These are phyloP conservation scores for Netelia inedita DNA, from an alignment of 2,888 invertebrate genomes.

Conservation along the genomic window DNA sequence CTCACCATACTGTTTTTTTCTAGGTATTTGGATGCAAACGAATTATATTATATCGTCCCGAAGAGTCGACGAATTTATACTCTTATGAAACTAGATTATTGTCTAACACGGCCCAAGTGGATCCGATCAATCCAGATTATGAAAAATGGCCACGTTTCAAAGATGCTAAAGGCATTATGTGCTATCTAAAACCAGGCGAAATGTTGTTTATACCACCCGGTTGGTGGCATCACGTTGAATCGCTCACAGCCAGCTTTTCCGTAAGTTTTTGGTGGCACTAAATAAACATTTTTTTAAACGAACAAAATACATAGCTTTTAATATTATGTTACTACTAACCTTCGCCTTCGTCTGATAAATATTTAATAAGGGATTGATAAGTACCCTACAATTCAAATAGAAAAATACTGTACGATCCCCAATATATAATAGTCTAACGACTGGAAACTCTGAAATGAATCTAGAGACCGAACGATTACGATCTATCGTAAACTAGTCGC, in stretches of 20 bases:
- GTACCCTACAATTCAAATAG: neutral
- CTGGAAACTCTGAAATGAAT: neutral
- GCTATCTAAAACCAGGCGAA: constrained; percentile 93
- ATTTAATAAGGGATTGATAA: neutral
- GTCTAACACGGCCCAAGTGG: constrained; percentile 96
- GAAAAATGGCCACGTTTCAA: constrained; percentile 90
- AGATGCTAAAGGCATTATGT: constrained; percentile 88
- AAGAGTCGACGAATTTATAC: constrained; percentile 91
- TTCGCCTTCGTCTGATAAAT: too few species aligned
- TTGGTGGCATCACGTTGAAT: constrained; percentile 99
- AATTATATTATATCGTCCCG: constrained; percentile 93
- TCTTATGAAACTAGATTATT: constrained; percentile 92
- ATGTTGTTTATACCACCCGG: constrained; percentile 97
- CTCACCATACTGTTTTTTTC: constrained; percentile 41
- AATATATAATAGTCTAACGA: neutral
- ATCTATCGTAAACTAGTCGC: neutral
- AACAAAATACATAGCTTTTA: constrained; percentile 19
- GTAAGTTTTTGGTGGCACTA: constrained; percentile 98
- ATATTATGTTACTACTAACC: too few species aligned
- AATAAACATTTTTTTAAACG: neutral
- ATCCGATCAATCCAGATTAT: constrained; percentile 92
- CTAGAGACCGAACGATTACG: neutral
- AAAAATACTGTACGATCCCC: neutral
- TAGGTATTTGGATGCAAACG: constrained; percentile 95
- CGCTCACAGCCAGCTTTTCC: constrained; percentile 96